Base-by-base conservation (phyloP, 2,888 invertebrate species). In the Rotaria socialis region DNA sequence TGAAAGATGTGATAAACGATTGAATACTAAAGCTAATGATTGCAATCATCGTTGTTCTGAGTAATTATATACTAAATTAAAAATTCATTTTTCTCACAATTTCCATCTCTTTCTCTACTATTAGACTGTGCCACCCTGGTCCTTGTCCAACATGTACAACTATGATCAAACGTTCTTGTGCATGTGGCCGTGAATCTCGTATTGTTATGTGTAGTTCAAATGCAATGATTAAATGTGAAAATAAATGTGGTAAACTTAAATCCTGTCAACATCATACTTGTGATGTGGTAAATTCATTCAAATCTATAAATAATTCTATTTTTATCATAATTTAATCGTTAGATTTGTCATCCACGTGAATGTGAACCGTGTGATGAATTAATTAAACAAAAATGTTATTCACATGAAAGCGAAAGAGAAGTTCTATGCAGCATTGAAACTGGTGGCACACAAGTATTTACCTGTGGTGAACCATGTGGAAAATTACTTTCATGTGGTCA, bases 111-210 rank as follows among this genome's bases (percentile, higher is more conserved):
- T 50, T 27, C 5, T 87, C 8, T 27, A 85, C 16, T 88, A 88
- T 74, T 88, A 90, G 90, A 47, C 92, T 94, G 0, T 97, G 97
- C 90, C 97, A 97, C 90, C 92, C 93, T 24, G 95, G 94, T 0
- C 92, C 93, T 7, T 97, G 97, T 89, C 93, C 92, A 0, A 92
- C 93, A 2, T 98, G 97, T 90, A 90, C 91, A 84, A 43, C 86
- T 6, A 35, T 87, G 27, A 75, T 86, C 16, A 86, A 60, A 50
- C 67, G 85, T 41, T 50, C 85, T 2, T 87, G 87, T 52, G 60
- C 85, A 67, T 87, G 87, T 85, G 85, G 85, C 10, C 58, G 50
- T 11, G 55, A 84, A 80, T n/a, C 43, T 47, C 80, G n/a, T 11
- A 47, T 35, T 11, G 11, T 80, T n/a, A 47, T 80, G 43, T 80